Evolutionary conservation across 2,888 invertebrate genomes (phyloP).

Genomic region (Eupithecia pulchellata): DNA sequence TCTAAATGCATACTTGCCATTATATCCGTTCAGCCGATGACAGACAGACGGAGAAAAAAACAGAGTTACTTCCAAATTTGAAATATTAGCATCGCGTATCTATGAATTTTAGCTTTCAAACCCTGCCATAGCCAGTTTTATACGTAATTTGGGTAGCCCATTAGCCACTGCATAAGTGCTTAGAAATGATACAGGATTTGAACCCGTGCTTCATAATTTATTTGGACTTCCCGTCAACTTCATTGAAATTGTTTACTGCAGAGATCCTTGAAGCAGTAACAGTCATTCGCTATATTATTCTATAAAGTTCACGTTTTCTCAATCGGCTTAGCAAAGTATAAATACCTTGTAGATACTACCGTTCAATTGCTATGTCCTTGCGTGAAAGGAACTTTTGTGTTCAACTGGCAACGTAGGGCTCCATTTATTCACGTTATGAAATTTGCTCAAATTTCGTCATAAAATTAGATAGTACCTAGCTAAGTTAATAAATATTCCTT

Average conservation of each 20-base stretch:
- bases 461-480: neutral
- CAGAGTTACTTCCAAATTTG: neutral
- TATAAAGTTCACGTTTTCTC: neutral
- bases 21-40: neutral
- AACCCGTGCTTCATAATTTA: neutral
- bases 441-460: neutral
- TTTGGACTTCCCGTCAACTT: neutral
- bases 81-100: neutral
- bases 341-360: neutral
- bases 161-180: neutral
- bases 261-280: neutral
- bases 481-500: no score
- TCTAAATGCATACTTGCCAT: neutral
- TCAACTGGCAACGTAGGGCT: neutral
- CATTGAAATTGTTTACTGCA: neutral
- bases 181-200: neutral
- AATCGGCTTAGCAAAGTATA: neutral
- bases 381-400: neutral
- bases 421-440: neutral
- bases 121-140: neutral
- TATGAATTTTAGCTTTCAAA: neutral
- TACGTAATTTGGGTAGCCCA: neutral
- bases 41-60: neutral
- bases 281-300: neutral
- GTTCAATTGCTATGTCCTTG: slow-evolving; percentile 3